Evolutionary conservation across 2,113 vertebrate species (phyloP).

Genomic region (Pristiophorus japonicus): DNA sequence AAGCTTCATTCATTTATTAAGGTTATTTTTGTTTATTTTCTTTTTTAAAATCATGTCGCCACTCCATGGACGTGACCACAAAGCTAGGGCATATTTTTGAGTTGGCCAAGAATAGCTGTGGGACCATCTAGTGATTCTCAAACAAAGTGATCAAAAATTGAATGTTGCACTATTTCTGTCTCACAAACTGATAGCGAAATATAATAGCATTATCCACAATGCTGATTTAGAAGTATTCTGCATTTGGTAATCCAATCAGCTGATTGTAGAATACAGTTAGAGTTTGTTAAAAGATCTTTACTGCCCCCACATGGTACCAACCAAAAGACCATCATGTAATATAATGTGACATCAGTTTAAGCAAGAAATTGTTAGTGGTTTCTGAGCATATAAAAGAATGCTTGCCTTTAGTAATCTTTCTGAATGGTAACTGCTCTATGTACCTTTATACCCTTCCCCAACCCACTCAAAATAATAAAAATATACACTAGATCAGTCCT

Average conservation of each 20-base stretch:
- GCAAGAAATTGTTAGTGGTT: background rate
- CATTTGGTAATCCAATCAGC: background rate
- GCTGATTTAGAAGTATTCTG: background rate
- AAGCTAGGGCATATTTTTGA: background rate
- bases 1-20: background rate
- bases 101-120: background rate
- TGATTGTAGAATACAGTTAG: background rate
- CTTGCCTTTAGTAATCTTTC: background rate
- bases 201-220: background rate
- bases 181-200: background rate
- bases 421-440: background rate
- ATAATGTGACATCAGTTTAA: background rate
- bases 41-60: background rate
- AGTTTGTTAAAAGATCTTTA: background rate
- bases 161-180: background rate
- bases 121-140: background rate
- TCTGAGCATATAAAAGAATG: background rate
- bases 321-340: background rate
- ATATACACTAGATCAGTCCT: background rate
- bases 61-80: background rate
- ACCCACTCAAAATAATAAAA: background rate
- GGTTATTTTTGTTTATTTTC: too few relatives aligned
- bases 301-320: conserved; percentile 17
- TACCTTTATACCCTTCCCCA: background rate
- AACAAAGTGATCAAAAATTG: too few relatives aligned